Percentiles rank a stretch among this genome's conserved stretches.
Evolutionary conservation across 2,888 invertebrate species (phyloP).

Genomic region (Malacosoma neustria): DNA sequence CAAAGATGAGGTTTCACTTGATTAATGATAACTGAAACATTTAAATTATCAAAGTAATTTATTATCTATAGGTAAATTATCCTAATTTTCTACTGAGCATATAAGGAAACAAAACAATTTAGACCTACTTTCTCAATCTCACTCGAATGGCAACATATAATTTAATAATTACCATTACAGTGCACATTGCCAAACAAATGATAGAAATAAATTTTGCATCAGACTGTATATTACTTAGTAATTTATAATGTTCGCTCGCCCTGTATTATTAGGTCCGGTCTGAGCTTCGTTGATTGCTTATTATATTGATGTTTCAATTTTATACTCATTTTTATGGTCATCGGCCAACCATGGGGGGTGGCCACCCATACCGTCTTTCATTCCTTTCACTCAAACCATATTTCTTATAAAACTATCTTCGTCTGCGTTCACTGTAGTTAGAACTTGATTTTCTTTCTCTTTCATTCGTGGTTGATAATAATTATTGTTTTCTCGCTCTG

Average conservation of each 20-base stretch:
- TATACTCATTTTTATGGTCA: conserved; percentile 75
- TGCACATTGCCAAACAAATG: neutral
- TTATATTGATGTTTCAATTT: conserved; percentile 76
- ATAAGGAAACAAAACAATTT: too few relatives aligned
- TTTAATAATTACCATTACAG: conserved; percentile 3
- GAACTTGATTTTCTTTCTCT: conserved; percentile 37
- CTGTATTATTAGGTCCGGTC: conserved; percentile 67
- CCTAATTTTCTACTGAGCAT: too few relatives aligned
- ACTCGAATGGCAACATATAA: neutral
- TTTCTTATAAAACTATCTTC: conserved; percentile 36
- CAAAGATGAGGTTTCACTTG: too few relatives aligned
- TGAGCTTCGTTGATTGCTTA: conserved; percentile 67
- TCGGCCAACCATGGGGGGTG: conserved; percentile 75
- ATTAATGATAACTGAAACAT: too few relatives aligned
- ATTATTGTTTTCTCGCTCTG: conserved; percentile 22
- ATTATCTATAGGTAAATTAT: too few relatives aligned
- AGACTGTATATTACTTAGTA: conserved; percentile 58
- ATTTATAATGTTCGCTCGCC: conserved; percentile 62
- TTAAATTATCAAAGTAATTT: too few relatives aligned
- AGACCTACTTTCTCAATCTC: too few relatives aligned
- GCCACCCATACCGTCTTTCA: conserved; percentile 54
- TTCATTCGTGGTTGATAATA: conserved; percentile 17
- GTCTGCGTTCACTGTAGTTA: conserved; percentile 39
- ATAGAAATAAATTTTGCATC: conserved; percentile 28
- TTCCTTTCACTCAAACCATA: conserved; percentile 31